Evolutionary conservation across 2,113 vertebrate species (phyloP).

Genomic region (Chroicocephalus ridibundus): DNA sequence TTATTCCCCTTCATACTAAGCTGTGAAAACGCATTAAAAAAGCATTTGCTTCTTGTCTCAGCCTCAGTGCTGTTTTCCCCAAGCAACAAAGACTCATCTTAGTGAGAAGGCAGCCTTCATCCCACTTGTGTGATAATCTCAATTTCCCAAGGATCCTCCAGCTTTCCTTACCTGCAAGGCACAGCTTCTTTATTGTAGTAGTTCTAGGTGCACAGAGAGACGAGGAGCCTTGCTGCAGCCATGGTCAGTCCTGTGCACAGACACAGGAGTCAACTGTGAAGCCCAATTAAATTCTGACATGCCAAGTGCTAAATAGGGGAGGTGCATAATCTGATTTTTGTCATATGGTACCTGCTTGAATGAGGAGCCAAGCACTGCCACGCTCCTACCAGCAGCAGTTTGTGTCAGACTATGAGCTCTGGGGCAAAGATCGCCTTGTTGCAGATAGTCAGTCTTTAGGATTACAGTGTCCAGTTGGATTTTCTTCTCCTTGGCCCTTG

Average conservation of each 20-base stretch:
- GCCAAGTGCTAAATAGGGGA: neutral
- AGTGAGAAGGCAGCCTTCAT: neutral
- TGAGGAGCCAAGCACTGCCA: neutral
- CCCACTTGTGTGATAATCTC: neutral
- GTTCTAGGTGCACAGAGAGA: neutral
- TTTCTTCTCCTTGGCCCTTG: neutral
- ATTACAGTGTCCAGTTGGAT: neutral
- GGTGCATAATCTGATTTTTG: neutral
- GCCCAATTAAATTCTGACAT: neutral
- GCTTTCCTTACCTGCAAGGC: neutral
- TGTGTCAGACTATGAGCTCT: neutral
- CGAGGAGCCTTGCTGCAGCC: neutral
- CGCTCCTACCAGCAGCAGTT: neutral
- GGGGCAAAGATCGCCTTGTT: neutral
- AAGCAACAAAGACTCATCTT: neutral
- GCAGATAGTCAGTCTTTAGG: neutral
- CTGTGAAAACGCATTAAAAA: neutral
- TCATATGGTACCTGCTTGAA: neutral
- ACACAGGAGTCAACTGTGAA: neutral
- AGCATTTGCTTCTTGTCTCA: neutral
- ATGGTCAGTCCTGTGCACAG: neutral
- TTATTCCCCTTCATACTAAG: neutral
- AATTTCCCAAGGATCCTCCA: neutral
- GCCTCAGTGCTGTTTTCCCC: neutral
- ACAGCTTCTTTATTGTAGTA: neutral